Conservation (phyloP, 2,888 invertebrate genomes). For the Oscheius myriophilus region DNA sequence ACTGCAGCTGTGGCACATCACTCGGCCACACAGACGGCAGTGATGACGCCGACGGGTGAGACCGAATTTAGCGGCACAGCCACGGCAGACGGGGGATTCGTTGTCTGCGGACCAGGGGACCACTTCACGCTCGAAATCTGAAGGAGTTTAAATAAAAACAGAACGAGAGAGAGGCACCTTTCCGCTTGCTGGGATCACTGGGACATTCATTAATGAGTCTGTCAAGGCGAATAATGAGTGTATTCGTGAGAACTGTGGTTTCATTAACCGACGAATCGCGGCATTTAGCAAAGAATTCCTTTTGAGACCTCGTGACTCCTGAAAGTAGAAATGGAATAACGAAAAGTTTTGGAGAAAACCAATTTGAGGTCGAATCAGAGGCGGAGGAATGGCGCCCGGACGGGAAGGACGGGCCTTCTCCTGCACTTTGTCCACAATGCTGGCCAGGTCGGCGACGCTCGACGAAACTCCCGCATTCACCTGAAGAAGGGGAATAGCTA, state of each 20-base stretch:
- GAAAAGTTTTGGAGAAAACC: conserved; percentile 13
- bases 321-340: not conserved
- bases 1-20: conserved; percentile 67
- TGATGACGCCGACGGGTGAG: conserved; percentile 87
- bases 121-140: conserved; percentile 78
- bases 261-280: conserved; percentile 83
- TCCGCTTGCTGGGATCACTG: conserved; percentile 71
- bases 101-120: conserved; percentile 94
- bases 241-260: conserved; percentile 92
- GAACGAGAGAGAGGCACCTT: conserved; percentile 52
- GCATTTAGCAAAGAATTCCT: conserved; percentile 44
- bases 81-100: conserved; percentile 87
- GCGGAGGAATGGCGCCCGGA: not conserved
- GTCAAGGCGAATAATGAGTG: conserved; percentile 89
- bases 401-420: conserved; percentile 31
- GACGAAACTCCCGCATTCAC: conserved; percentile 30
- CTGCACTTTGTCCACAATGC: conserved; percentile 34
- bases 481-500: conserved; percentile 17
- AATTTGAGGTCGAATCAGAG: conserved; percentile 24
- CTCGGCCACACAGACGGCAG: conserved; percentile 81
- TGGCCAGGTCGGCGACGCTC: conserved; percentile 34
- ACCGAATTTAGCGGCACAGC: conserved; percentile 88
- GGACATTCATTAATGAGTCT: conserved; percentile 87
- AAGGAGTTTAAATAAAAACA: conserved; percentile 11
- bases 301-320: conserved; percentile 61